Percentiles rank a stretch among this genome's conserved stretches.
These are phyloP conservation scores for Uria lomvia DNA, from an alignment of 2,113 vertebrate species.

Conservation along the genomic window DNA sequence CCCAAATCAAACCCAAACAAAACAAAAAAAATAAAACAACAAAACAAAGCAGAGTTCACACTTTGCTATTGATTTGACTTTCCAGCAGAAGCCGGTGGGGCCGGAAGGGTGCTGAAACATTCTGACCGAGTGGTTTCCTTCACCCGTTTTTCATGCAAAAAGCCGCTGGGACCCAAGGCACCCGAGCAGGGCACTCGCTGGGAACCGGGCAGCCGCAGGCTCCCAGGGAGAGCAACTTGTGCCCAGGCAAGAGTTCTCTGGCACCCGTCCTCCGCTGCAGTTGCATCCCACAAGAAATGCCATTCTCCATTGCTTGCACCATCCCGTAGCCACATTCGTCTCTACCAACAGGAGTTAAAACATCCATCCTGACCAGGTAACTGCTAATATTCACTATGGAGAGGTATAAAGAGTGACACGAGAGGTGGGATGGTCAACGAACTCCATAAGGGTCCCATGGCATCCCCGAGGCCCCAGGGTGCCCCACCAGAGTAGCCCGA, in stretches of 20 bases:
- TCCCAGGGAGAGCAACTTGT: not conserved
- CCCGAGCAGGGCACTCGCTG: fast-evolving
- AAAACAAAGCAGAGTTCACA: not conserved
- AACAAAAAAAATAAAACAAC: not conserved
- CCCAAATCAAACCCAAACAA: too few relatives aligned
- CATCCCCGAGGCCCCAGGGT: fast-evolving
- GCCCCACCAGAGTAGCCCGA: not conserved
- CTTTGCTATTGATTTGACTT: too few relatives aligned
- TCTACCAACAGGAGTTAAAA: not conserved
- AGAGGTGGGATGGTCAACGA: too few relatives aligned
- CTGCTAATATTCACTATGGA: fast-evolving
- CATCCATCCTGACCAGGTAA: not conserved
- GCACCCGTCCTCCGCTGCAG: fast-evolving
- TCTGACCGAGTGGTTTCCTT: fast-evolving
- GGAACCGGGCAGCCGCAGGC: too few relatives aligned
- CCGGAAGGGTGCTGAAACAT: not conserved
- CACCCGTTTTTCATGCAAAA: fast-evolving
- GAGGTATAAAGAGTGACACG: fast-evolving
- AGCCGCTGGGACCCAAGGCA: fast-evolving
- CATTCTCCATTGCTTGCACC: not conserved
- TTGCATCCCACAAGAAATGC: fast-evolving
- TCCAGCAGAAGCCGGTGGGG: not conserved
- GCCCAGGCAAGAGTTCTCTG: too few relatives aligned
- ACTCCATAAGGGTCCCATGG: fast-evolving
- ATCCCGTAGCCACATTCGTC: fast-evolving